A percentile compares a stretch with the other conserved stretches of the same genome.
Conservation (phyloP, 2,888 invertebrate genomes). For the Apotomis capreana region DNA sequence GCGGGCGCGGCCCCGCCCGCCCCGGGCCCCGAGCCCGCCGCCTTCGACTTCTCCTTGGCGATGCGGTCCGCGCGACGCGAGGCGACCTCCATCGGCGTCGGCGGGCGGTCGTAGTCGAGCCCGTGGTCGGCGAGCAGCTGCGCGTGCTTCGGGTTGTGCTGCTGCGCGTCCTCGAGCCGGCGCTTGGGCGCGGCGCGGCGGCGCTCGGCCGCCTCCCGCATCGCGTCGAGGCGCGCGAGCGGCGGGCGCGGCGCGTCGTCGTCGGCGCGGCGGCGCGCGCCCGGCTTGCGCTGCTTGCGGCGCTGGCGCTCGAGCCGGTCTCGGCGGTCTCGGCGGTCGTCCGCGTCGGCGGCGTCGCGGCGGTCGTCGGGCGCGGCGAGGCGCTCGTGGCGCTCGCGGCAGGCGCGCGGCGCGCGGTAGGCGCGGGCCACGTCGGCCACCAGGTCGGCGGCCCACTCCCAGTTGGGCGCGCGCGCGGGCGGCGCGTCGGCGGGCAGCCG, state of each 20-base stretch:
- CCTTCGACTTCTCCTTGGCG: conserved; percentile 90
- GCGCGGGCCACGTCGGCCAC: conserved; percentile 94
- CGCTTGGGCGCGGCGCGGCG: conserved; percentile 90
- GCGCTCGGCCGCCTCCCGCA: conserved; percentile 89
- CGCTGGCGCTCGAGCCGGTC: conserved; percentile 94
- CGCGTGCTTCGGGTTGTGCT: conserved; percentile 92
- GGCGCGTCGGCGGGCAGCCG: conserved; percentile 84
- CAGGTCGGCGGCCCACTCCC: conserved; percentile 97
- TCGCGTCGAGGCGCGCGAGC: conserved; percentile 86
- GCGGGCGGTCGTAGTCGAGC: conserved; percentile 93
- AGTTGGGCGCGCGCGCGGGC: conserved; percentile 96
- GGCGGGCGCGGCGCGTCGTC: conserved; percentile 78
- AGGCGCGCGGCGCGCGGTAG: conserved; percentile 95
- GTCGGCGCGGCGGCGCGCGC: conserved; percentile 89
- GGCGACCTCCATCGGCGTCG: conserved; percentile 92
- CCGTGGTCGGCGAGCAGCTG: conserved; percentile 92
- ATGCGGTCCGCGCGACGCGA: conserved; percentile 92
- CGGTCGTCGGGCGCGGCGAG: conserved; percentile 89
- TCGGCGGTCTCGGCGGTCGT: conserved; percentile 87
- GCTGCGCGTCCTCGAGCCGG: conserved; percentile 86
- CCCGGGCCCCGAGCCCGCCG: conserved; percentile 62
- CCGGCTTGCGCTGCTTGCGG: conserved; percentile 91
- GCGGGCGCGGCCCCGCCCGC: conserved; percentile 79
- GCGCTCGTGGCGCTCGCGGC: conserved; percentile 94
- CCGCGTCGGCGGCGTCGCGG: conserved; percentile 77